Conservation (phyloP, 2,888 invertebrate genomes). For the Lordiphosa fenestrarum region DNA sequence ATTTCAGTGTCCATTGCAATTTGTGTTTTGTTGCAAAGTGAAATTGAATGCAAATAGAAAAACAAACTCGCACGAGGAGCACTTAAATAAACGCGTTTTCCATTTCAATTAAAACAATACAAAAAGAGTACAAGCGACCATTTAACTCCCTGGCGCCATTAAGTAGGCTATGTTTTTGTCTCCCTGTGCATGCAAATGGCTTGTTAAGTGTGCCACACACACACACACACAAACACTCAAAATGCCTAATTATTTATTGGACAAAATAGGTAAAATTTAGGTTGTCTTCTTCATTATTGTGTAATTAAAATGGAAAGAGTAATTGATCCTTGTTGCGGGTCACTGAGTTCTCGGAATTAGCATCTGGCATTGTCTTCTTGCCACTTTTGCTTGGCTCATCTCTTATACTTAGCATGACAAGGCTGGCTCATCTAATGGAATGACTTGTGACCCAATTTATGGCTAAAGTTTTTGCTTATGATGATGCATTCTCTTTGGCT, state of each 20-base stretch:
- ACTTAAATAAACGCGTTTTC: slow-evolving; percentile 71
- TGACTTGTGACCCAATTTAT: slow-evolving; percentile 31
- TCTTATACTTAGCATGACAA: not conserved
- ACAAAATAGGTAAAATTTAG: slow-evolving; percentile 33
- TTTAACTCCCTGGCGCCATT: slow-evolving; percentile 56
- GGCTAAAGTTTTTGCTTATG: slow-evolving; percentile 7
- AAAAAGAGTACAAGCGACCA: slow-evolving; percentile 12
- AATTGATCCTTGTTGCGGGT: slow-evolving; percentile 30
- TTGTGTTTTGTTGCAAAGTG: slow-evolving; percentile 65
- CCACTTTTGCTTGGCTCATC: not conserved
- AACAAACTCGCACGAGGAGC: slow-evolving; percentile 35
- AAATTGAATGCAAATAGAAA: slow-evolving; percentile 74
- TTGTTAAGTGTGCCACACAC: slow-evolving; percentile 42
- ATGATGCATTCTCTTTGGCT: slow-evolving; percentile 4
- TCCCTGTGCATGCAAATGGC: slow-evolving; percentile 56
- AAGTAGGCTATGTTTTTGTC: slow-evolving; percentile 55
- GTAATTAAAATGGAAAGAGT: slow-evolving; percentile 22
- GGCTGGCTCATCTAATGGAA: slow-evolving; percentile 16
- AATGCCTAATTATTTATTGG: slow-evolving; percentile 63
- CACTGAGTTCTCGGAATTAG: slow-evolving; percentile 31
- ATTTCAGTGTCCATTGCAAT: slow-evolving; percentile 65
- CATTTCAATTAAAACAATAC: slow-evolving; percentile 68
- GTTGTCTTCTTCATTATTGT: slow-evolving; percentile 45
- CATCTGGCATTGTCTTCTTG: not conserved
- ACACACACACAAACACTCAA: slow-evolving; percentile 11